Evolutionary conservation across 2,113 vertebrate species (phyloP).

Genomic region (Tragelaphus strepsiceros): DNA sequence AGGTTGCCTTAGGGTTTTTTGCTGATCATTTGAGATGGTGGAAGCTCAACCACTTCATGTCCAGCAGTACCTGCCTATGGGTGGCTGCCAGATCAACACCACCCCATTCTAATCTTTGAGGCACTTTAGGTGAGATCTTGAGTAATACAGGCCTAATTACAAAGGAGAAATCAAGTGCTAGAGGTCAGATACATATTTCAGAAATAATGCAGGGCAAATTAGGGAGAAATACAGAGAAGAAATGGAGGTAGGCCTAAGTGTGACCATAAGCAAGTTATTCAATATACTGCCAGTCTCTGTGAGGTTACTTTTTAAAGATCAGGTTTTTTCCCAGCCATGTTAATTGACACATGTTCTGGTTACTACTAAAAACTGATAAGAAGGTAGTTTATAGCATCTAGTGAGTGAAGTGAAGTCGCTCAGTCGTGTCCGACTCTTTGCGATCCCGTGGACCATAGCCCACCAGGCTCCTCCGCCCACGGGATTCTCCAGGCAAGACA

Average conservation of each 20-base stretch:
- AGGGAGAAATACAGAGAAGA: not conserved
- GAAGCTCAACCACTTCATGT: not conserved
- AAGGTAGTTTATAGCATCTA: not conserved
- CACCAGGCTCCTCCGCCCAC: too few species aligned
- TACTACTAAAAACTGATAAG: not conserved
- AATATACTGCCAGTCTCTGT: not conserved
- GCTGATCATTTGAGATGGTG: not conserved
- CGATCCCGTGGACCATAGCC: too few species aligned
- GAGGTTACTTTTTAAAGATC: not conserved
- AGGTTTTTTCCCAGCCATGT: not conserved
- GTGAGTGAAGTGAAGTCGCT: too few species aligned
- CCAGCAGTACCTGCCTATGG: not conserved
- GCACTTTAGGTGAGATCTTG: not conserved
- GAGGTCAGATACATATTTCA: not conserved
- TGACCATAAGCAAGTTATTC: not conserved
- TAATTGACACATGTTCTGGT: not conserved
- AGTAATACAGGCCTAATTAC: not conserved
- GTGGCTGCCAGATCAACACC: not conserved
- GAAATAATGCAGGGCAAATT: not conserved
- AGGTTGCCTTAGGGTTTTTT: not conserved
- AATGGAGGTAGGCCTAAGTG: not conserved
- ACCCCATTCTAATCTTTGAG: not conserved
- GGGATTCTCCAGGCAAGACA: too few species aligned
- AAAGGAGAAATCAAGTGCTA: not conserved
- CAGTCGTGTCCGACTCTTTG: too few species aligned